Conservation (phyloP, 2,113 vertebrate species). For the Motacilla tschutschensis region DNA sequence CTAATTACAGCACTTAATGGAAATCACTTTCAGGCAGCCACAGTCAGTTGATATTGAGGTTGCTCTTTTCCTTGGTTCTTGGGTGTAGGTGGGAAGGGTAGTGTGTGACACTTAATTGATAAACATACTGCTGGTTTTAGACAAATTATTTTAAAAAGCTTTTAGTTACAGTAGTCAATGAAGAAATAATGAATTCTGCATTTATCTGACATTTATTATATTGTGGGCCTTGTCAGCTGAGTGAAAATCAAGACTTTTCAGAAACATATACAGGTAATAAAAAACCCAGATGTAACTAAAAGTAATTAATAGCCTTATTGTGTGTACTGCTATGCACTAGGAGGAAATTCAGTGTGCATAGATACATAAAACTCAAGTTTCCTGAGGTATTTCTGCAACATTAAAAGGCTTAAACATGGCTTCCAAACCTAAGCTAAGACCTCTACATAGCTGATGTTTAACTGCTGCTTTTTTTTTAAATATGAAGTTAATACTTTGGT, state of each 20-base stretch:
- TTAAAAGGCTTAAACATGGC: not conserved
- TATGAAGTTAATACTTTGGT: not conserved
- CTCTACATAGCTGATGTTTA: not conserved
- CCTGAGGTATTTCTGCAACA: not conserved
- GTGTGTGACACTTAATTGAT: not conserved
- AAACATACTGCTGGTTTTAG: not conserved
- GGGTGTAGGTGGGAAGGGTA: not conserved
- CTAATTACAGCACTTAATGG: not conserved
- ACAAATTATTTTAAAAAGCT: not conserved
- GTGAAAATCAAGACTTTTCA: not conserved
- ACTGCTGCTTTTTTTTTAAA: not conserved
- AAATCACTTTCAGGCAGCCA: not conserved
- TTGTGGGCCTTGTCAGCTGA: not conserved
- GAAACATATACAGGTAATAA: not conserved
- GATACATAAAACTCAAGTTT: not conserved
- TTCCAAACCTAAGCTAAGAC: not conserved
- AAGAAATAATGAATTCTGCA: not conserved
- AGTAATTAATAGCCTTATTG: not conserved
- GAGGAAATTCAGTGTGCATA: not conserved
- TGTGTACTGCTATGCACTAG: not conserved
- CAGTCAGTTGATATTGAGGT: not conserved
- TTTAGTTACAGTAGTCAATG: not conserved
- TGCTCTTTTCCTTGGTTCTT: not conserved
- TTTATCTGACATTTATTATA: not conserved
- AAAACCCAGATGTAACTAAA: not conserved